phyloP scores from a whole-genome alignment of 2,113 vertebrate species.

The Austrofundulus limnaeus region DNA sequence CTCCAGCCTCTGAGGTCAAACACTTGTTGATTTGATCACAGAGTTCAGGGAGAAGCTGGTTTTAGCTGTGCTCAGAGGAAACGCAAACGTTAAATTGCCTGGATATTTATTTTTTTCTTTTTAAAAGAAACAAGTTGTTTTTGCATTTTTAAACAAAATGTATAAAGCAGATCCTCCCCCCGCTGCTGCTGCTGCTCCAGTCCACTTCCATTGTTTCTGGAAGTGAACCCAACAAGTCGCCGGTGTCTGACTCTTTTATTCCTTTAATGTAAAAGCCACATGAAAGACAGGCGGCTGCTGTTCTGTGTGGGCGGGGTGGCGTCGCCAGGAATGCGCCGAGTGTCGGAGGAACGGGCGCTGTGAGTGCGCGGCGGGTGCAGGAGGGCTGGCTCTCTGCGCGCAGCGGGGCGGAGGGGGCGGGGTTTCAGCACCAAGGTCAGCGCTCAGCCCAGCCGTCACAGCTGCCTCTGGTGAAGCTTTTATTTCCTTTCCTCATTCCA shows the following conservation, averaged over 20 bases:
- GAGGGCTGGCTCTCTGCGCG: too few species aligned
- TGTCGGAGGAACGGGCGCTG: too few species aligned
- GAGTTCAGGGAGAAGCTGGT: not conserved
- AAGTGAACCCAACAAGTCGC: conserved; percentile 15
- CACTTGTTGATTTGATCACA: not conserved
- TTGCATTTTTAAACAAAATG: not conserved
- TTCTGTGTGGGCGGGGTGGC: too few species aligned
- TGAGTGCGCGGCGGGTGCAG: not conserved
- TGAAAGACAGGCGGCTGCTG: not conserved
- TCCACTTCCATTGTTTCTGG: not conserved
- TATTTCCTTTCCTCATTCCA: not conserved
- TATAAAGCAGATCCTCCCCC: not conserved
- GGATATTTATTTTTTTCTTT: not conserved
- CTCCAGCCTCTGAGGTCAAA: not conserved
- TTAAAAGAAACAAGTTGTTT: too few species aligned
- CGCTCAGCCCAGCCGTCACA: conserved; percentile 14
- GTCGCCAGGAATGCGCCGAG: conserved; percentile 6
- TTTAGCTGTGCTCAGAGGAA: not conserved
- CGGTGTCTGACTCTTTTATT: not conserved
- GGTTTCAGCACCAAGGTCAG: conserved; percentile 67
- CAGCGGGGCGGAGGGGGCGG: not conserved
- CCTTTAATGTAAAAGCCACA: not conserved
- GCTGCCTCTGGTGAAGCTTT: not conserved
- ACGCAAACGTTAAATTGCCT: not conserved
- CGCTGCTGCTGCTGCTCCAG: not conserved